Base-by-base conservation (phyloP, 2,888 invertebrate genomes). In the Beris chalybata region DNA sequence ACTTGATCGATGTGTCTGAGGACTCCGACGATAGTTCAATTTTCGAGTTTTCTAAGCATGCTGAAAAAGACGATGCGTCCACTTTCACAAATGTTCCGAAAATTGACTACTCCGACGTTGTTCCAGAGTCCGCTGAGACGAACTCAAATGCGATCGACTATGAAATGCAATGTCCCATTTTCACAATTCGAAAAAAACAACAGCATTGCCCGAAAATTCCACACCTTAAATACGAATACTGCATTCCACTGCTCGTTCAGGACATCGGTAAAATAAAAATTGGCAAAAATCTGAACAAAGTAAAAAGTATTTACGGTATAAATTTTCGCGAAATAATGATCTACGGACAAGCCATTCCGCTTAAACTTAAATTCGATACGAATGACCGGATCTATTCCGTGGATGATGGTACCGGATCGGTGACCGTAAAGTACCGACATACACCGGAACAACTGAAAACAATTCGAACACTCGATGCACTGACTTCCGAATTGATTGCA, bases 341-440 rank as follows among this genome's bases (percentile, higher is more conserved):
- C 11, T 70, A 70, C 32, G 71, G 71, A 4, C 43, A 53, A 11
- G 15, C 54, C 4, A 22, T 45, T 5, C 64, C 58, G 38, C 11
- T 43, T 11, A 30, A 57, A 58, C 30, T 58, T 0, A 53, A 58
- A 53, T 38, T 4, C 22, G 31, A 58, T 3, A 52, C 52, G 9
- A 45, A 44, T 52, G 47, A 54, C n/a, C 30, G 53, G 11, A 64
- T 11, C 0, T 70, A 70, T 29, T 67, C 47, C 4, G 64, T 71
- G 0, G 71, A 71, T 29, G 71, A 71, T 38, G 71, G 71, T 31
- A 71, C 69, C 13, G 71, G 71, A 1, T 5, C 58, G 5, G 67
- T 71, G 2, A 29, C 63, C 12, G 65, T 71, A 9, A 65, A 55
- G 9, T 64, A 64, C 48, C 15, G 44, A 29, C 52, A 58, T 15